Percentiles rank a stretch among this genome's conserved stretches.
These are phyloP conservation scores for Trachurus trachurus DNA, from an alignment of 2,797 vertebrate species.

Conservation along the genomic window DNA sequence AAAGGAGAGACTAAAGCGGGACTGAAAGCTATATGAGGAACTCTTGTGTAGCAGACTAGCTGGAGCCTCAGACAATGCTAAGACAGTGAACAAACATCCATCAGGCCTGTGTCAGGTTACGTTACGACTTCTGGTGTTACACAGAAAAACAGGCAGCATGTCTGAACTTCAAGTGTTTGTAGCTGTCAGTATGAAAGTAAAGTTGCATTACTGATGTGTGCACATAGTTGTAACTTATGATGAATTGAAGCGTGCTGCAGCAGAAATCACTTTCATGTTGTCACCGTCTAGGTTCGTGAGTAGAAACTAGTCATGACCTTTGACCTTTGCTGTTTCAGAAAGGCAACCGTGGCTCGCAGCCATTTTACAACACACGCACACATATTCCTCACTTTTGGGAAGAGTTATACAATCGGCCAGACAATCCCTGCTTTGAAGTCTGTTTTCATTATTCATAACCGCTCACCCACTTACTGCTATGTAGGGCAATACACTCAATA, in stretches of 20 bases:
- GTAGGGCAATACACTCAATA: not conserved
- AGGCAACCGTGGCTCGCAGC: too few relatives aligned
- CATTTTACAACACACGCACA: not conserved
- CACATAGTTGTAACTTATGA: not conserved
- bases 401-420: not conserved
- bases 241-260: too few relatives aligned
- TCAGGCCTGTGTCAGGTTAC: constrained; percentile 19
- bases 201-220: not conserved
- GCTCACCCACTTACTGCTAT: not conserved
- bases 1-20: constrained; percentile 78
- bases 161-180: not conserved
- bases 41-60: constrained; percentile 35
- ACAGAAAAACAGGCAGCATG: not conserved
- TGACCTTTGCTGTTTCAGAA: not conserved
- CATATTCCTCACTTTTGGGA: not conserved
- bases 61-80: constrained; percentile 26
- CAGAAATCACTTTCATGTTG: not conserved
- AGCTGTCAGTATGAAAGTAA: not conserved
- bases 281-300: not conserved
- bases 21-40: constrained; percentile 67
- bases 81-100: constrained; percentile 18
- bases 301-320: not conserved
- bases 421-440: not conserved
- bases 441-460: constrained; percentile 2
- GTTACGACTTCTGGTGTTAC: not conserved